Conservation (phyloP, 2,888 invertebrate genomes). For the Lasiommata megera region DNA sequence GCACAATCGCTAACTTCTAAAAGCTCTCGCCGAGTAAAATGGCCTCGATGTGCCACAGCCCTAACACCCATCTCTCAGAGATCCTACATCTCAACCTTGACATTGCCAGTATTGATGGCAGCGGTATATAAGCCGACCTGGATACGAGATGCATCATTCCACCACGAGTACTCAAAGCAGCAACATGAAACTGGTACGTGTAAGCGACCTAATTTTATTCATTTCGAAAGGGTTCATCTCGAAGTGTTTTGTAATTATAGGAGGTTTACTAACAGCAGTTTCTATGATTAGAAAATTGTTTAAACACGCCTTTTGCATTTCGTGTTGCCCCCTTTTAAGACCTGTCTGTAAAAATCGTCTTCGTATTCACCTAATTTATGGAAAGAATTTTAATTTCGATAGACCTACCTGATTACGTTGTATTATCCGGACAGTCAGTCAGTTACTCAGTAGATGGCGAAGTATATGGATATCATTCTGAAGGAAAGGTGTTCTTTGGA, state of each 20-base stretch:
- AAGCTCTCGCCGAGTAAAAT: not conserved
- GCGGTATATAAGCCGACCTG: constrained; percentile 58
- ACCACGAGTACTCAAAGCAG: constrained; percentile 48
- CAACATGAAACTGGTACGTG: constrained; percentile 76
- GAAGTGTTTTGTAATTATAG: constrained; percentile 5
- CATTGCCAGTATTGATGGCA: constrained; percentile 45
- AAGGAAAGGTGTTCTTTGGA: too few relatives aligned
- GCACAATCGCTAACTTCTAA: not conserved
- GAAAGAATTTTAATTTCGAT: too few relatives aligned
- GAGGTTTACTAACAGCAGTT: too few relatives aligned
- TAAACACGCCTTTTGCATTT: too few relatives aligned
- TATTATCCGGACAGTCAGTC: too few relatives aligned
- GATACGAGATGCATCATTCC: constrained; percentile 54
- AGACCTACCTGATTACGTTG: too few relatives aligned
- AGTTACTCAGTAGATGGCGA: too few relatives aligned
- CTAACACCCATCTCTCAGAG: constrained; percentile 23
- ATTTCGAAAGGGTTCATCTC: constrained; percentile 7
- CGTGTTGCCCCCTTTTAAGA: too few relatives aligned
- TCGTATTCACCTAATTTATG: too few relatives aligned
- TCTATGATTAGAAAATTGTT: too few relatives aligned
- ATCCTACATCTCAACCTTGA: constrained; percentile 58
- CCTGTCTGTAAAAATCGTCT: too few relatives aligned
- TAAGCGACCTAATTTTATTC: constrained; percentile 1
- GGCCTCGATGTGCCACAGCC: constrained; percentile 10
- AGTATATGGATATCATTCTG: too few relatives aligned